Conservation (phyloP, 2,797 vertebrate genomes). For the Esox lucius region DNA sequence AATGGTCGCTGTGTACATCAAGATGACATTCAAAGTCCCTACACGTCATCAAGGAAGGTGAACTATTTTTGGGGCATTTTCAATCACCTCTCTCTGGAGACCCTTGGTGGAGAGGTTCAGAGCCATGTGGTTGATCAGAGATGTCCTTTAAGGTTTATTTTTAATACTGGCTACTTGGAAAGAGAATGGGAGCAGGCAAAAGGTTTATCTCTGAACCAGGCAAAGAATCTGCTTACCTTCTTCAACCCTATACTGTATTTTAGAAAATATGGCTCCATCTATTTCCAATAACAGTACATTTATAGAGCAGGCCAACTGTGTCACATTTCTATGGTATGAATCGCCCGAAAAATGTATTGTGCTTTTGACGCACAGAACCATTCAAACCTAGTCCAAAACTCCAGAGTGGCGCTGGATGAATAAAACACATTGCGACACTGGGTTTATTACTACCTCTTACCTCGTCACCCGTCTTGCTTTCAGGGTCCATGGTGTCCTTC, state of each 20-base stretch:
- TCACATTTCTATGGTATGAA: too few species aligned
- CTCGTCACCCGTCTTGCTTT: constrained; percentile 49
- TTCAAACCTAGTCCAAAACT: background rate
- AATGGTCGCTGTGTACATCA: constrained; percentile 16
- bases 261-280: constrained; percentile 31
- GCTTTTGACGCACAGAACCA: too few species aligned
- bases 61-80: constrained; percentile 61
- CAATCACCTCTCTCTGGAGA: constrained; percentile 58
- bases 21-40: constrained; percentile 41
- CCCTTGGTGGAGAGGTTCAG: constrained; percentile 16
- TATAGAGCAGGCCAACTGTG: background rate
- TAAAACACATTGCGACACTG: background rate
- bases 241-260: background rate
- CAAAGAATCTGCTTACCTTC: background rate
- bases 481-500: constrained; percentile 32
- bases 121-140: constrained; percentile 55
- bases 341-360: too few species aligned
- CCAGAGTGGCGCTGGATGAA: background rate
- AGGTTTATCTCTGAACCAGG: constrained; percentile 4
- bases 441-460: constrained; percentile 43
- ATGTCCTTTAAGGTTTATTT: constrained; percentile 63
- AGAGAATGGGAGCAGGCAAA: constrained; percentile 52
- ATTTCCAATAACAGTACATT: background rate
- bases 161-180: constrained; percentile 58
- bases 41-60: constrained; percentile 39